phyloP scores from a whole-genome alignment of 2,113 vertebrate species.

The Rattus norvegicus region DNA sequence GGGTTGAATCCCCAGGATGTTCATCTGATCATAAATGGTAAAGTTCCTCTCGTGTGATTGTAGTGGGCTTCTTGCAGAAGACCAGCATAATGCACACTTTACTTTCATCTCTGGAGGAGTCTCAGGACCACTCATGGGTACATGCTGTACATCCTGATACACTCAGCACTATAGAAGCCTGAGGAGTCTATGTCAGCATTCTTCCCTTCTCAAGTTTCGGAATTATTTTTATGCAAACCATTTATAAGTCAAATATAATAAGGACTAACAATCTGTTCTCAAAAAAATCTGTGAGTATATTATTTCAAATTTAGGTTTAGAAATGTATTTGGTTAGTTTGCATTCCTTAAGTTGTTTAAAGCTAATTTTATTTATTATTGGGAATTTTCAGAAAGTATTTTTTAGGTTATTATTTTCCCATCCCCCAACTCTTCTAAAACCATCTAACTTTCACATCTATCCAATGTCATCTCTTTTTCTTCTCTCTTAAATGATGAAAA shows the following conservation, averaged over 20 bases:
- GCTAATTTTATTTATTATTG: not conserved
- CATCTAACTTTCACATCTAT: not conserved
- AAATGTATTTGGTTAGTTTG: not conserved
- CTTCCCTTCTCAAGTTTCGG: not conserved
- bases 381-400: too few relatives aligned
- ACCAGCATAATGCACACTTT: not conserved
- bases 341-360: not conserved
- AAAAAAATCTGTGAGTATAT: not conserved
- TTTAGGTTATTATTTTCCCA: not conserved
- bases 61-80: not conserved
- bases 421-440: too few relatives aligned
- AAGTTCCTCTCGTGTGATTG: not conserved
- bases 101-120: not conserved
- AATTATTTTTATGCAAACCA: not conserved
- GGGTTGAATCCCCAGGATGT: not conserved
- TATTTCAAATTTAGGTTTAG: not conserved
- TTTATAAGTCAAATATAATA: not conserved
- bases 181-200: not conserved
- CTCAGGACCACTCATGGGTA: not conserved
- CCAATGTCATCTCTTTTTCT: not conserved
- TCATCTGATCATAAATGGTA: not conserved
- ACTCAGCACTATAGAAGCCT: too few relatives aligned
- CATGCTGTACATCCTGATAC: not conserved
- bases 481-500: not conserved
- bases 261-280: not conserved